A percentile compares a stretch with the other conserved stretches of the same genome.
phyloP scores from a whole-genome alignment of 2,797 vertebrate species.

The Halcyon badia region DNA sequence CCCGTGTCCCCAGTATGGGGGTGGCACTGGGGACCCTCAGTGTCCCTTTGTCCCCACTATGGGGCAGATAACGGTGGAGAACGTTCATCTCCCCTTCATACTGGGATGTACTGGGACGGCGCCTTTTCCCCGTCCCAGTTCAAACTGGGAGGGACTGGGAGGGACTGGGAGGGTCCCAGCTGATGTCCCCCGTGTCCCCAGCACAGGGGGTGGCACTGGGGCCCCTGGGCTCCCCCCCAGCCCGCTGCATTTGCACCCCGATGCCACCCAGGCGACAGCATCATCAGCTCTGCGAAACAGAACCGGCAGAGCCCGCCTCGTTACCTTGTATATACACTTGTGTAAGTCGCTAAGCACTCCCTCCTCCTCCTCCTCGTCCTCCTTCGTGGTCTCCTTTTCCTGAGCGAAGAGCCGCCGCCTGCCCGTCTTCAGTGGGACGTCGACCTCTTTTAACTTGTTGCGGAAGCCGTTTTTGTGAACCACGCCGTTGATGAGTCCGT shows the following conservation, averaged over 20 bases:
- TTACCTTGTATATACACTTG: conserved; percentile 98
- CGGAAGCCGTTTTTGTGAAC: conserved; percentile 90
- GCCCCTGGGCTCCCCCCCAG: neutral
- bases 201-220: neutral
- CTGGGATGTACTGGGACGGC: too few relatives aligned
- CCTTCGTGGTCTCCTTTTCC: conserved; percentile 93
- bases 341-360: conserved; percentile 94
- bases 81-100: too few relatives aligned
- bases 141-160: too few relatives aligned
- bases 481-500: conserved; percentile 87
- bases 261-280: neutral
- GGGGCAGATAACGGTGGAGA: too few relatives aligned
- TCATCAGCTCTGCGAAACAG: accelerated
- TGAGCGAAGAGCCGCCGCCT: conserved; percentile 97
- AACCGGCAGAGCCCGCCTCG: neutral
- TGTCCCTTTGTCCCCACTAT: too few relatives aligned
- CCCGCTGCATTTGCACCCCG: accelerated
- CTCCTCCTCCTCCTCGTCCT: conserved; percentile 84
- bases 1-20: too few relatives aligned
- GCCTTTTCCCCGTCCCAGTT: too few relatives aligned
- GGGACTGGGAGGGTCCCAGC: too few relatives aligned
- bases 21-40: neutral
- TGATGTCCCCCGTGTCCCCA: too few relatives aligned
- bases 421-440: conserved; percentile 91
- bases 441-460: conserved; percentile 91